Base-by-base conservation (phyloP, 1,140 invertebrate genomes). In the Lordiphosa stackelbergi region DNA sequence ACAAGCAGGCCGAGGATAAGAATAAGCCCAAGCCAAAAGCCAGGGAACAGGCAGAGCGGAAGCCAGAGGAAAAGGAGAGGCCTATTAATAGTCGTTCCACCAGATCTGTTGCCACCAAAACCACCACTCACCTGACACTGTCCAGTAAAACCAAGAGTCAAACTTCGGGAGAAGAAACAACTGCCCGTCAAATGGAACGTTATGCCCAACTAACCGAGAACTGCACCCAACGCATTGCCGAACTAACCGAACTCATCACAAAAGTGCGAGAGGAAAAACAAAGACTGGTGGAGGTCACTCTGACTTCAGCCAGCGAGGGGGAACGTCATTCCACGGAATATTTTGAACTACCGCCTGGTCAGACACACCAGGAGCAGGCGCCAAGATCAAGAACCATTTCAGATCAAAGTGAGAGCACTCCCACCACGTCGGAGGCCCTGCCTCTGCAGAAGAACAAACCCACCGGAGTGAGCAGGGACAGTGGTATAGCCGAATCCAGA, bases 221-320 rank as follows among this genome's bases (percentile, higher is more conserved):
- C 40, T 88, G 85, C 24, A 84, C 73, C 0, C 63, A 86, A 10
- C 71, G 87, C 0, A 88, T 88, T 6, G 73, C 79, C 0, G 85
- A 87, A 43, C 48, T 88, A 0, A 85, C 81, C 0, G 66, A 84
- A 5, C 57, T 86, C 5, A 88, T 88, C 5, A 70, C 66, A 7
- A 79, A 83, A 42, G 87, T 88, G 9, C 77, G 86, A 8, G 64
- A 84, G 34, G 87, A 88, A 49, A 88, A 88, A 49, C 78, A 88
- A 28, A 74, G 75, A 1, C 19, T 88, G 12, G 60, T 88, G 7
- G 86, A 88, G 40, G 73, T 77, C 2, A 88, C 86, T 0, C 63
- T 88, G 0, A 87, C 87, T 0, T 88, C 86, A 1, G 73, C 61
- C 13, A 87, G 86, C 46, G 81, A 79, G 4, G 72, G 63, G 10